Evolutionary conservation across 2,888 invertebrate genomes (phyloP), one percentile per base, ranked within the genome.

Genomic region (Metallyticus violacea): DNA sequence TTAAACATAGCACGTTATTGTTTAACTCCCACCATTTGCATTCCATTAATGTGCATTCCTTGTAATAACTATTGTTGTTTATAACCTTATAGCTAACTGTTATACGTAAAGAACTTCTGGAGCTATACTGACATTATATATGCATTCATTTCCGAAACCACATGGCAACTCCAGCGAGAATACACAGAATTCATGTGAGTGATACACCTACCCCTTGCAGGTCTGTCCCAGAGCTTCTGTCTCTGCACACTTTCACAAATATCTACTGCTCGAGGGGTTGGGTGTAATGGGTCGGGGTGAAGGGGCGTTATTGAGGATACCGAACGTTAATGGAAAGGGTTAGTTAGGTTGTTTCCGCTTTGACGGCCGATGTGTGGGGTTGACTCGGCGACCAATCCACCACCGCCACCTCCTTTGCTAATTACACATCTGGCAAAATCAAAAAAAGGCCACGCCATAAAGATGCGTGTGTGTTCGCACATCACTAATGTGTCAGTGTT

Each of bases 161-260:
- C 9, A 62, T 62, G 40, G 27, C 77, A 85, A 15, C 7, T 26
- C 9, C 26, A 26, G 81, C 26, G 26, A 27, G 26, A 77, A 84
- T n/a, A 77, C 62, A 62, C 77, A 40, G 77, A 77, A 84, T 77
- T 77, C 27, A 76, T 84, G 84, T 84, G 77, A 84, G 27, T 62
- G 30, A 84, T 84, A 26, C 76, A 62, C 7, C 9, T 77, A 86
- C 7, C 81, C 80, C 26, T 76, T 77, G 26, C 79, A 85, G 85
- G 85, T 30, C 79, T 85, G 85, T 79, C 85, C 9, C 77, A n/a
- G 27, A 81, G 30, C 77, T 78, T 30, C 26, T 30, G 77, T 77
- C 81, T 76, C 62, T 27, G 76, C n/a, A n/a, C n/a, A 62, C 40
- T 62, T 62, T 62, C 40, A 62, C 40, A 62, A 62, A 62, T 22